Evolutionary conservation across 2,888 invertebrate genomes (phyloP), one percentile per base, ranked within the genome.

Genomic region (Magallana nippona): DNA sequence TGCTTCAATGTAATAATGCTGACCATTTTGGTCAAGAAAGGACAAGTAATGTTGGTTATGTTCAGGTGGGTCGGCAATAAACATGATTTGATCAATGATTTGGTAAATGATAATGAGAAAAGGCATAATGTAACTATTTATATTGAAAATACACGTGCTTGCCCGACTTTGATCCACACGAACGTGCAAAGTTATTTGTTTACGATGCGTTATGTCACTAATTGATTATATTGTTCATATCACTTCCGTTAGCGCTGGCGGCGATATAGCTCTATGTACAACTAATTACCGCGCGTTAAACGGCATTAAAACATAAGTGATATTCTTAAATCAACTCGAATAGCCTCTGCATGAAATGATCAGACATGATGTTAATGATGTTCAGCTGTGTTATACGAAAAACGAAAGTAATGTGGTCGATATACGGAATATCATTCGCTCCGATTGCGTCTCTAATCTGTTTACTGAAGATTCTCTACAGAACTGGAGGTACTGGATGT

Each of bases 151-250:
- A 32, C 71, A 71, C 71, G 71, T 71, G 71, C 71, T 32, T 60
- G 5, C 15, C 11, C 22, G 71, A 17, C 71, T 71, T 71, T 27
- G 27, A 71, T 71, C 27, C 71, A 27, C 27, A 71, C 15, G 44
- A 27, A 71, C 32, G 71, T 71, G 71, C 71, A 71, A 71, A 71
- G 27, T 71, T 15, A 71, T 71, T 71, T 71, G 71, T 71, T 71
- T 13, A 13, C 71, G 15, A 32, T 27, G 32, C 11, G 60, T 60
- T 60, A 60, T 60, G 60, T n/a, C 17, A 27, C 27, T 15, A 5
- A 27, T 71, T 71, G 71, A 71, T 71, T 71, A 71, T 3, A 27
- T 15, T 13, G 71, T 71, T 27, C 27, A 22, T 22, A 71, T 71
- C 32, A 71, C 71, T 71, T 71, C 22, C 22, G 71, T 71, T 71